A percentile compares a stretch with the other conserved stretches of the same genome.
phyloP scores from a whole-genome alignment of 2,888 invertebrate genomes.

The Trissolcus japonicus region DNA sequence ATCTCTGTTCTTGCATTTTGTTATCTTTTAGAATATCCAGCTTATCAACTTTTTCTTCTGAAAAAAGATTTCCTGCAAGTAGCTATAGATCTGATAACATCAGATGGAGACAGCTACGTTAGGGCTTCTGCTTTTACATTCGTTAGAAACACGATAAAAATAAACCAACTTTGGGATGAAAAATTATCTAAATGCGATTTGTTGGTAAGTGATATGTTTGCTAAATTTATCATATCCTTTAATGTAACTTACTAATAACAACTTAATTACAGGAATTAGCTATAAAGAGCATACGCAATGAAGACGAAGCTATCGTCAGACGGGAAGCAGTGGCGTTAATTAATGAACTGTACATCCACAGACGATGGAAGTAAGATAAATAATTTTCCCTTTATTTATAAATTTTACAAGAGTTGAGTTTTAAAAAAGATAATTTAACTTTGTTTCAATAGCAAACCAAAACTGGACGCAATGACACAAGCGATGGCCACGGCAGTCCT shows the following conservation, averaged over 20 bases:
- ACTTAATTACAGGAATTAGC: slow-evolving; percentile 70
- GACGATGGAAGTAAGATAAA: slow-evolving; percentile 78
- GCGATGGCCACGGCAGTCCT: slow-evolving; percentile 83
- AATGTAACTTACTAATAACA: slow-evolving; percentile 4
- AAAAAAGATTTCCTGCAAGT: slow-evolving; percentile 82
- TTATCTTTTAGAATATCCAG: slow-evolving; percentile 82
- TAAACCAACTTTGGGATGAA: slow-evolving; percentile 83
- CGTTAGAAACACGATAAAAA: slow-evolving; percentile 82
- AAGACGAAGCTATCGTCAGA: slow-evolving; percentile 87
- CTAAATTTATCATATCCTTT: background rate
- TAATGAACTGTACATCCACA: slow-evolving; percentile 81
- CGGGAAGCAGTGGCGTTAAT: slow-evolving; percentile 84
- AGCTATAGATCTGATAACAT: slow-evolving; percentile 81
- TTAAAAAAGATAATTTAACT: background rate
- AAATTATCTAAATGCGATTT: slow-evolving; percentile 80
- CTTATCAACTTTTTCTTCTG: slow-evolving; percentile 84
- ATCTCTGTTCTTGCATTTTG: background rate
- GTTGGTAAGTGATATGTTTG: slow-evolving; percentile 77
- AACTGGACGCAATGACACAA: slow-evolving; percentile 79
- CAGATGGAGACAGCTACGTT: slow-evolving; percentile 86
- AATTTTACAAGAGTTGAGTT: background rate
- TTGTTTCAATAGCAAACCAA: slow-evolving; percentile 65
- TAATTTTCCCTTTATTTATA: slow-evolving; percentile 1
- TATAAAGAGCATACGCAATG: slow-evolving; percentile 80
- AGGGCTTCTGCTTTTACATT: slow-evolving; percentile 86